phyloP scores from a whole-genome alignment of 2,888 invertebrate species.

The Dioctria rufipes region DNA sequence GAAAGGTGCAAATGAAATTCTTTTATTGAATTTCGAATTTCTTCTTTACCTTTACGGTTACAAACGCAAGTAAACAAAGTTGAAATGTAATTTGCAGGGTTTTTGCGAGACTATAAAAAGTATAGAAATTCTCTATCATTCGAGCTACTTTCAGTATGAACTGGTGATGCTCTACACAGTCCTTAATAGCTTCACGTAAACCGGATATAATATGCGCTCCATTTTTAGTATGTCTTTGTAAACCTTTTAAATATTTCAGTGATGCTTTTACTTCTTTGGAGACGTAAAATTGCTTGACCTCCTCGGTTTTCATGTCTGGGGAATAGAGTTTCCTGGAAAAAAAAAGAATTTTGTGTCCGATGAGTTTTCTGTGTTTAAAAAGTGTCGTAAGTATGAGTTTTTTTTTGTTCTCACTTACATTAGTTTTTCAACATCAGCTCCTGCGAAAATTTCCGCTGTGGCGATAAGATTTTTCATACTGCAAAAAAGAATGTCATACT shows the following conservation, averaged over 20 bases:
- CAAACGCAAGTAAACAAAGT: conserved; percentile 67
- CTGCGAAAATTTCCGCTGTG: conserved; percentile 63
- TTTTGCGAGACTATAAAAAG: conserved; percentile 67
- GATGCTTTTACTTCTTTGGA: no score
- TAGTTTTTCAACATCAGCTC: conserved; percentile 56
- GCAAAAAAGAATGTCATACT: conserved; percentile 66
- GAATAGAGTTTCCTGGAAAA: conserved; percentile 56
- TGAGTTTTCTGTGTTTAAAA: no score
- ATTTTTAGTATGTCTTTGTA: no score
- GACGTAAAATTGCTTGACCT: conserved; percentile 60
- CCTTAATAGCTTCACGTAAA: conserved; percentile 62
- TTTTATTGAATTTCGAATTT: no score
- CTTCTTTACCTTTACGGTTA: conserved; percentile 65
- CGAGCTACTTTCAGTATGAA: conserved; percentile 64
- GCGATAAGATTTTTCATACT: conserved; percentile 67
- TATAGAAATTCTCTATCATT: conserved; percentile 67
- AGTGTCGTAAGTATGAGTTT: no score
- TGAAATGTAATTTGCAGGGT: conserved; percentile 66
- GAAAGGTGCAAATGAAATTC: no score
- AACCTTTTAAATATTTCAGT: no score
- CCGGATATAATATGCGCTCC: conserved; percentile 35
- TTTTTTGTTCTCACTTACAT: no score
- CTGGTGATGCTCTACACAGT: conserved; percentile 66
- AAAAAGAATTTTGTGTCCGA: conserved; percentile 59
- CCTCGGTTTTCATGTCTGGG: conserved; percentile 47